Evolutionary conservation across 1,140 invertebrate genomes (phyloP).

Genomic region (Nixonia krombeini): DNA sequence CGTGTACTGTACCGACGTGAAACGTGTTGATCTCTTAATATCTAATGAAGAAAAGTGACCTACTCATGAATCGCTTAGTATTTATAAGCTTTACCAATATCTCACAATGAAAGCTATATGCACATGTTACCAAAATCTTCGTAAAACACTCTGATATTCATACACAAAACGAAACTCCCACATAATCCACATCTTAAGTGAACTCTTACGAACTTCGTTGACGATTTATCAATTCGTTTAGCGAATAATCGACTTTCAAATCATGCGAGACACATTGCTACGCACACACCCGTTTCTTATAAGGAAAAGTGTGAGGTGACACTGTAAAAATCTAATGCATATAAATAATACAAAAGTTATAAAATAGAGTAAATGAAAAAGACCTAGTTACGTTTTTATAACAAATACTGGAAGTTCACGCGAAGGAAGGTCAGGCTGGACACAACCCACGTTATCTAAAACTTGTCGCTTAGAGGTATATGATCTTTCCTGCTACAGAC

Average conservation of each 20-base stretch:
- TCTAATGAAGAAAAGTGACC: constrained; percentile 36
- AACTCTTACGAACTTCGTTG: constrained; percentile 3
- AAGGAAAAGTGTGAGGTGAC: not conserved
- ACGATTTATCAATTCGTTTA: not conserved
- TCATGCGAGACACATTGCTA: not conserved
- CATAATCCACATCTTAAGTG: too few species aligned
- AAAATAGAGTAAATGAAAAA: constrained; percentile 19
- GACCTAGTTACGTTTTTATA: constrained; percentile 28
- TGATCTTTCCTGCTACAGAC: constrained; percentile 12
- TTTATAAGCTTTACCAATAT: constrained; percentile 30
- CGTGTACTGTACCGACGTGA: constrained; percentile 26
- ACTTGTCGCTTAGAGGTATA: constrained; percentile 42
- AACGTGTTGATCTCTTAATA: constrained; percentile 45
- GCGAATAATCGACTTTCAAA: constrained; percentile 1
- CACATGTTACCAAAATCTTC: constrained; percentile 11
- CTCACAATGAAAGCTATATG: constrained; percentile 39
- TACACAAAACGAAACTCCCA: not conserved
- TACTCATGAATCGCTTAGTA: constrained; percentile 26
- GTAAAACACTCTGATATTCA: not conserved
- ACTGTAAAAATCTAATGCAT: not conserved
- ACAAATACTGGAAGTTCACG: constrained; percentile 62
- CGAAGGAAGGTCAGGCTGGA: constrained; percentile 45
- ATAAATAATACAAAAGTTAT: constrained; percentile 10
- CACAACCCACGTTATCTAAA: constrained; percentile 35
- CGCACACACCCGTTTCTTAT: not conserved